Evolutionary conservation across 2,113 vertebrate species (phyloP).

Genomic region (Nicator chloris): DNA sequence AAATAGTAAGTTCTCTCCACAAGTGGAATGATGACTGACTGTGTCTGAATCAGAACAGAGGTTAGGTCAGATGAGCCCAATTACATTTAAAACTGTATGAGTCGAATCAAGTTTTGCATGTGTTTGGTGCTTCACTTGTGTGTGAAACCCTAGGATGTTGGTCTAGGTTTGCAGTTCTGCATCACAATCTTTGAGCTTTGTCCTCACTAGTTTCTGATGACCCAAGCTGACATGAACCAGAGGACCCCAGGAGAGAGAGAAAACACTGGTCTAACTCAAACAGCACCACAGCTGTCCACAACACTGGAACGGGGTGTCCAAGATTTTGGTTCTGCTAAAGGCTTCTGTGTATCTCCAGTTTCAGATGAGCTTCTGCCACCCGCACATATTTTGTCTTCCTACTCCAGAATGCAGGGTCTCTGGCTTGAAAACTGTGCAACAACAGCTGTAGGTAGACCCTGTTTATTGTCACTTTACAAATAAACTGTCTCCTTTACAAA

Average conservation of each 20-base stretch:
- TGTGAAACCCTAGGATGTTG: background rate
- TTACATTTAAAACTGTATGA: background rate
- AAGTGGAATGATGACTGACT: background rate
- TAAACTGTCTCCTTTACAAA: background rate
- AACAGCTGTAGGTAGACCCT: accelerated
- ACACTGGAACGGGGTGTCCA: background rate
- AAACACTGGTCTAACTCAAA: background rate
- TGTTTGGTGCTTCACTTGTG: background rate
- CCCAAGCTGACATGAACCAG: background rate
- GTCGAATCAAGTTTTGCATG: background rate
- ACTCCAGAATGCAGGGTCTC: background rate
- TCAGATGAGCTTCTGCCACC: background rate
- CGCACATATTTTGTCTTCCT: background rate
- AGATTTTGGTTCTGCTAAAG: background rate
- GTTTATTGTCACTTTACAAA: background rate
- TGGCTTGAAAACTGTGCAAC: background rate
- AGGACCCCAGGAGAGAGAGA: background rate
- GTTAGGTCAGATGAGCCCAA: background rate
- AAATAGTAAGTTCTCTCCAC: background rate
- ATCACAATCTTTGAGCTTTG: background rate
- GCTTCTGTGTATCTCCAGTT: background rate
- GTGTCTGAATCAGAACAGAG: background rate
- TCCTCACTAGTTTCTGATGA: background rate
- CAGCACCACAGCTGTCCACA: background rate
- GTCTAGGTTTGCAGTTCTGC: background rate